Evolutionary conservation across 2,113 vertebrate genomes (phyloP), one percentile per base, ranked within the genome.

Genomic region (Clarias magur): DNA sequence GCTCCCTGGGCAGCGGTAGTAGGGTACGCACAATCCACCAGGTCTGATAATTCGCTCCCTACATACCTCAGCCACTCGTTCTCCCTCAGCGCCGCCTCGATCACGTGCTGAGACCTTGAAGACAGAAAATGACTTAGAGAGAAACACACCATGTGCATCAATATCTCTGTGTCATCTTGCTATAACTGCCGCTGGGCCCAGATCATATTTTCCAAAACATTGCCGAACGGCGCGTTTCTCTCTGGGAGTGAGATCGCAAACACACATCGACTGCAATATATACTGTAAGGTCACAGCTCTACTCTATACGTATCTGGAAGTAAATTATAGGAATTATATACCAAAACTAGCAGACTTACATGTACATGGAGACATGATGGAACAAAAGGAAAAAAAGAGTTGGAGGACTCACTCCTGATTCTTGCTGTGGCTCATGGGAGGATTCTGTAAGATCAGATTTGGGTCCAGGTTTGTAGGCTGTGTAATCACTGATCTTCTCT

Each of bases 21-120:
- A 42, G 90, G 91, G 82, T 93, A 89, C 88, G 94, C 94, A 38
- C 92, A 93, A 86, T 94, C 91, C 9, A 91, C 89, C 73, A 95
- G 88, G 73, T 93, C 92, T 80, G 85, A 88, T 70, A 94, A 91
- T 80, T 91, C 92, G 80, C 90, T 87, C 30, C 92, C 93, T 38
- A 95, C 91, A 91, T 94, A 92, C 87, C 91, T 95, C 92, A 95
- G 90, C 88, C 95, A 93, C 86, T 94, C 93, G 19, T 92, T 95
- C 86, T 93, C 95, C 85, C 90, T 38, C 89, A 96, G 89, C 0
- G 94, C 93, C 3, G 88, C 84, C 82, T 92, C 91, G 54, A 96
- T 95, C 88, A 94, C 87, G 88, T 82, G 90, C 89, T 89, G 92
- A 83, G 94, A 93, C 86, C 95, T 96, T 89, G 57, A 79, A 84